A percentile compares a stretch with the other conserved stretches of the same genome.
phyloP scores from a whole-genome alignment of 1,140 invertebrate genomes.

The Macrosteles quadrilineatus region DNA sequence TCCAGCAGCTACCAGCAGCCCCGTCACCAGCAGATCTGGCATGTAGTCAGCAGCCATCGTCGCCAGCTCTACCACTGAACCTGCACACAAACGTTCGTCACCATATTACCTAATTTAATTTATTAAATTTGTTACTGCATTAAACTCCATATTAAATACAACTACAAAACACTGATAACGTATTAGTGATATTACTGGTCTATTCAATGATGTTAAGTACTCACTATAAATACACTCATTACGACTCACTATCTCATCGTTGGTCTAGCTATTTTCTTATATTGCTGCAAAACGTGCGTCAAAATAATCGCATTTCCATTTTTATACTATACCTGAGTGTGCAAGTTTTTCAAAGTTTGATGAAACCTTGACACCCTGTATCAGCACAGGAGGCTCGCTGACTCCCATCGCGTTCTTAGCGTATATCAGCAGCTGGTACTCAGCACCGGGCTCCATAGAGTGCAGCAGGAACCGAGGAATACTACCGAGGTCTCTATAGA shows the following conservation, averaged over 20 bases:
- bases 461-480: conserved; percentile 65
- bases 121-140: background rate
- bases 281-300: too few relatives aligned
- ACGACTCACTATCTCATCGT: too few relatives aligned
- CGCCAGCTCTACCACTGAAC: background rate
- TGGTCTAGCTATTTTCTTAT: too few relatives aligned
- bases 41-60: conserved; percentile 14
- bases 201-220: background rate
- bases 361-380: conserved; percentile 58
- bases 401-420: conserved; percentile 69
- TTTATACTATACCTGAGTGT: conserved; percentile 41
- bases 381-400: conserved; percentile 62
- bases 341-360: conserved; percentile 50
- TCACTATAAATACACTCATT: background rate
- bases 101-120: background rate
- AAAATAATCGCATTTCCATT: too few relatives aligned
- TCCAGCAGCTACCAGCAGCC: background rate
- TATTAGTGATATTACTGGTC: background rate
- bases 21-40: conserved; percentile 15
- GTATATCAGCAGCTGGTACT: conserved; percentile 67
- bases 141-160: background rate
- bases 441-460: conserved; percentile 63
- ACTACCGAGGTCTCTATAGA: conserved; percentile 61
- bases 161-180: background rate
- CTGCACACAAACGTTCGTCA: background rate